Base-by-base conservation (phyloP, 2,888 invertebrate genomes). In the Amphimallon solstitiale region DNA sequence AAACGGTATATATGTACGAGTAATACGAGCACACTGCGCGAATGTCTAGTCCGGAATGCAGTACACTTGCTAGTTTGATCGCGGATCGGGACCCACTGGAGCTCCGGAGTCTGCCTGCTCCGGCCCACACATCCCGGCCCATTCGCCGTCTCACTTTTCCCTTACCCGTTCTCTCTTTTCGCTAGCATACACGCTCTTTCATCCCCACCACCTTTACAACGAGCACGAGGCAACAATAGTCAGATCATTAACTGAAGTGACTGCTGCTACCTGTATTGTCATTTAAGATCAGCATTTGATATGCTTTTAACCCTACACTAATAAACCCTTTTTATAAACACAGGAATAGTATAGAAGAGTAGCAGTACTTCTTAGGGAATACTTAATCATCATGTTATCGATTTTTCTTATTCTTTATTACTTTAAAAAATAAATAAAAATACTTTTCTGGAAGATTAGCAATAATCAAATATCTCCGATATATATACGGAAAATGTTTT, bases 21-120 rank as follows among this genome's bases (percentile, higher is more conserved):
- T 74, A 74, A n/a, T 75, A 77, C 78, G 74, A 75, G 75, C 71
- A 72, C 73, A 79, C 80, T 75, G 78, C 79, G 79, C 81, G 83
- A 76, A 74, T 76, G 81, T 76, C 78, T 74, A 76, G 74, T 77
- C 80, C 80, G 79, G 79, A 81, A 79, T 82, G 86, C 87, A 86
- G 86, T 86, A 86, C 86, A 87, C 87, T 86, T 84, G 86, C 86
- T 87, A 87, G 87, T 88, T 86, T 85, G 84, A 83, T 84, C 84
- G 85, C 84, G 83, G 84, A 84, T 84, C 84, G 83, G 75, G 76
- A 79, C 79, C 79, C 84, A 83, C 85, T 84, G 85, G 83, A 83
- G 83, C 82, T 82, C 82, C 85, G 84, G 87, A 87, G 86, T 86
- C 86, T 79, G 83, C 80, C 86, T 79, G 83, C 81, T 82, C 73